phyloP scores from a whole-genome alignment of 2,797 vertebrate genomes.

The Cirrhinus molitorella region DNA sequence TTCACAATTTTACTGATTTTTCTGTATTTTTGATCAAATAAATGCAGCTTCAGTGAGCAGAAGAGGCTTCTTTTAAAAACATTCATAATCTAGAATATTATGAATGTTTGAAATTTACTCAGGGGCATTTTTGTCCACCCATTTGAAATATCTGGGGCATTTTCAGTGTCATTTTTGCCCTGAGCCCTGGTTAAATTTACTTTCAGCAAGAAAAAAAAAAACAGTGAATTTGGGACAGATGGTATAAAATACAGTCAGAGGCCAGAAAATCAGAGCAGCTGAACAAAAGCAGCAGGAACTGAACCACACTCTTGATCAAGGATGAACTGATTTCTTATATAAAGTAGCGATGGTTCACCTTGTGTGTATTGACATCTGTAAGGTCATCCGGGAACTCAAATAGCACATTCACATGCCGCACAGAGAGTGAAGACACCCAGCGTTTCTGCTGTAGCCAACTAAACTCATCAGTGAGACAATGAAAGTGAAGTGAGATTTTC shows the following conservation, averaged over 20 bases:
- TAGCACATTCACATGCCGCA: background rate
- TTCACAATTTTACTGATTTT: background rate
- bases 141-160: background rate
- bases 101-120: too few species aligned
- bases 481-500: constrained; percentile 7
- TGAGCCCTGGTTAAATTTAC: background rate
- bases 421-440: background rate
- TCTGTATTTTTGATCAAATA: background rate
- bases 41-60: background rate
- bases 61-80: background rate
- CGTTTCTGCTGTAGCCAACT: background rate
- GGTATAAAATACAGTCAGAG: background rate
- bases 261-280: background rate
- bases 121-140: background rate
- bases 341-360: background rate
- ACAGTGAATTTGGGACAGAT: background rate
- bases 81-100: too few species aligned
- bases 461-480: background rate
- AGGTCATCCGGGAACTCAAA: background rate
- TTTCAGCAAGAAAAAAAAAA: background rate
- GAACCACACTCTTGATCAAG: background rate
- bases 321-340: background rate
- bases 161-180: background rate
- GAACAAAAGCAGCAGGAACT: constrained; percentile 1
- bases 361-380: background rate